Base-by-base conservation (phyloP, 2,113 vertebrate species). In the Cricetomys ansorgei region DNA sequence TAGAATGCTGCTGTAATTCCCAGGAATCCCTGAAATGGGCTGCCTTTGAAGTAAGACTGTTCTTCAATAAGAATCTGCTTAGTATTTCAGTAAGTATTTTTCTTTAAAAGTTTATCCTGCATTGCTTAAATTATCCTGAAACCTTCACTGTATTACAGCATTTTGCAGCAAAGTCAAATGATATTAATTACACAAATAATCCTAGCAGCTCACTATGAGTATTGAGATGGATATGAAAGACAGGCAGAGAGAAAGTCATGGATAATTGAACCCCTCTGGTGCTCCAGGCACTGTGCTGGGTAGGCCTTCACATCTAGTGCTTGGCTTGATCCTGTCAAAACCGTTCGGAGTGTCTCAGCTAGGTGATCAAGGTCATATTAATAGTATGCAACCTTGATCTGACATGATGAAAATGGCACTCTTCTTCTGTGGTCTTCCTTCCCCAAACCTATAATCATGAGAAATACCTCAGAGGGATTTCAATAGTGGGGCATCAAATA, bases 141-240 rank as follows among this genome's bases (percentile, higher is more conserved):
- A 85, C 91, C 17, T 57, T 91, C n/a, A 75, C 29, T 95, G 27
- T n/a, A 88, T 75, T 70, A 69, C 7, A 81, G 40, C 40, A 40
- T 53, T 23, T 69, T 85, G 5, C 48, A 91, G 59, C 21, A 50
- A 88, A 92, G 43, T 90, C 31, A 94, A 92, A 94, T 90, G 72
- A 76, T 65, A 92, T 84, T 95, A 85, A 94, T 55, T 92, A 80
- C 73, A 76, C 34, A 88, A 95, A 91, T 80, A 85, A 64, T 94
- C 40, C 40, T 6, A 67, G 27, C 1, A 70, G 12, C 45, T 92
- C 77, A 72, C 75, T 77, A 67, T 4, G 73, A 70, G 37, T 40
- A 37, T 67, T 45, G 67, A 84, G 48, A 83, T 76, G 40, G 27
- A 90, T 72, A 25, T 88, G 19, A 43, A 48, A 89, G 23, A 77